Base-by-base conservation (phyloP, 2,113 vertebrate genomes). In the Thalassoma bifasciatum region DNA sequence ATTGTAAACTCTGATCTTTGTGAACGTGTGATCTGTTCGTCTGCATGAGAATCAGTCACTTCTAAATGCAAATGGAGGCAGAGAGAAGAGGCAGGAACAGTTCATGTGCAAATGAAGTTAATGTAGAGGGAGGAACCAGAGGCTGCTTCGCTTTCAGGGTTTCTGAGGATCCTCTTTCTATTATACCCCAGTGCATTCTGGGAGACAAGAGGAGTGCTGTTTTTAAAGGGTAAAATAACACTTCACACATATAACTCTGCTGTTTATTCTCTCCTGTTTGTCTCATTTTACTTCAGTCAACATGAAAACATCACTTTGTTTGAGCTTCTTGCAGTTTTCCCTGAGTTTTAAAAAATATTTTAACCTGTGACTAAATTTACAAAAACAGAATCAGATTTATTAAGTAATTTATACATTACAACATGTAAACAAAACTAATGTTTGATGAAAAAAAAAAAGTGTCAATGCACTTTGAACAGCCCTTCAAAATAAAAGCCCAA, bases 71-170 rank as follows among this genome's bases (percentile, higher is more conserved):
- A 81, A 76, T 76, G 50, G 73, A 46, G 62, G 72, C 51, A 69
- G 36, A 62, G 64, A 24, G 40, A 42, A 69, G 26, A 81, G 50
- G 77, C 26, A 47, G 19, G 30, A 51, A 47, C 56, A 71, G 74
- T 79, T 79, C 57, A 53, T 79, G 65, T 87, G 75, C 66, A 84
- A 87, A 84, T 81, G 3, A 80, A 75, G 58, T 24, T 60, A 46
- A 57, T 68, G 47, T 56, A 14, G 6, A 2, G 10, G 5, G 57
- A 49, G 52, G 38, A 76, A 53, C 38, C 42, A 69, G 36, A 49
- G 37, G 23, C 14, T 47, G 19, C 21, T 46, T 73, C 71, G 65
- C 64, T 68, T 74, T 26, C 14, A 62, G 47, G 42, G 40, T 70
- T 52, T 60, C 17, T 74, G n/a, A 42, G 49, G n/a, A 24, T 2